phyloP scores from a whole-genome alignment of 2,888 invertebrate species.

The Augiades crinisus region DNA sequence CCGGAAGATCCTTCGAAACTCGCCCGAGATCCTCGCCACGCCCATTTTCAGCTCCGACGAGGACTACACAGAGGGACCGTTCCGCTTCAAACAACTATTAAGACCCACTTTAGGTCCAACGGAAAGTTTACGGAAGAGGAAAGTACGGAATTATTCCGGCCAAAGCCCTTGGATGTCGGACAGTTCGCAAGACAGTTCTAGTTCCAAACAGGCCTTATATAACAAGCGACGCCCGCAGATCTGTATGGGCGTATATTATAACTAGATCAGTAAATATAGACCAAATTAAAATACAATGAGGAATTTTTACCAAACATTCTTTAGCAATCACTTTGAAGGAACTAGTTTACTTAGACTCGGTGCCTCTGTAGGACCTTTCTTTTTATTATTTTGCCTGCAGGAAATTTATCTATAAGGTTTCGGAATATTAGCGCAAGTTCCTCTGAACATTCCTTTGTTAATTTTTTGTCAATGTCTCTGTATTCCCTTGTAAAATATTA shows the following conservation, averaged over 20 bases:
- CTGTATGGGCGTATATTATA: conserved; percentile 74
- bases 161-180: conserved; percentile 76
- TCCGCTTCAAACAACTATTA: conserved; percentile 84
- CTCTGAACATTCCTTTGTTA: too few relatives aligned
- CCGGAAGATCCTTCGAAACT: conserved; percentile 71
- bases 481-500: too few relatives aligned
- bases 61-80: conserved; percentile 84
- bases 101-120: conserved; percentile 85
- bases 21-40: conserved; percentile 72
- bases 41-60: conserved; percentile 71
- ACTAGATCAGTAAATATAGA: too few relatives aligned
- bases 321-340: too few relatives aligned
- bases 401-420: too few relatives aligned
- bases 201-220: conserved; percentile 62
- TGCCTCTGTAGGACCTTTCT: too few relatives aligned
- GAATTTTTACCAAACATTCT: too few relatives aligned
- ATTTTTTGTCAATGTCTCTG: too few relatives aligned
- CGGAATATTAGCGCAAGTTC: too few relatives aligned
- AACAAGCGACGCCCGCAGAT: conserved; percentile 73
- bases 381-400: too few relatives aligned
- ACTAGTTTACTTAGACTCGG: too few relatives aligned
- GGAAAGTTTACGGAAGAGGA: conserved; percentile 84
- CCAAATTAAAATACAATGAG: too few relatives aligned
- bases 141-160: conserved; percentile 71
- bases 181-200: conserved; percentile 70